A percentile compares a stretch with the other conserved stretches of the same genome.
Conservation (phyloP, 2,797 vertebrate species). For the Taeniopygia guttata region DNA sequence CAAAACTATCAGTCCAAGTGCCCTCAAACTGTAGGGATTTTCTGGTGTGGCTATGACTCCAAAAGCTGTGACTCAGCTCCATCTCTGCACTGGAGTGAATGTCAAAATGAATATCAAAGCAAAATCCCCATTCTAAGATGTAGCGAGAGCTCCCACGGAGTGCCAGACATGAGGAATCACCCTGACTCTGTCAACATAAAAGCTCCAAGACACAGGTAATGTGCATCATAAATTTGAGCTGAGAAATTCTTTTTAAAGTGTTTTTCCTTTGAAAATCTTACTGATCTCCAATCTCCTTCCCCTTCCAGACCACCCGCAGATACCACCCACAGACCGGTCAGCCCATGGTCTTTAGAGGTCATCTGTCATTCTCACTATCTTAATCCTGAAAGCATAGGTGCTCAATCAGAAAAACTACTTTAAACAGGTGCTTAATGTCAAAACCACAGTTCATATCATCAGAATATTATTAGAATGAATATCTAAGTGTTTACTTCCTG, state of each 20-base stretch:
- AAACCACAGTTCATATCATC: not conserved
- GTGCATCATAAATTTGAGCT: not conserved
- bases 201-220: slow-evolving; percentile 14
- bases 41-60: not conserved
- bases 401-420: not conserved
- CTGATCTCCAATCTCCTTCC: not conserved
- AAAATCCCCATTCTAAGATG: not conserved
- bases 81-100: not conserved
- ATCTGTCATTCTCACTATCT: not conserved
- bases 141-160: not conserved
- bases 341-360: not conserved
- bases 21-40: not conserved
- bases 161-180: not conserved
- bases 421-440: not conserved
- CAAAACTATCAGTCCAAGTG: slow-evolving; percentile 7
- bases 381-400: not conserved
- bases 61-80: slow-evolving; percentile 10
- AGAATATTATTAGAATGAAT: not conserved
- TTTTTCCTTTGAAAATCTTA: slow-evolving; percentile 27
- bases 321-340: not conserved
- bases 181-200: not conserved
- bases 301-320: not conserved
- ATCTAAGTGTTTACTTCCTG: not conserved
- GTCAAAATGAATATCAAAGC: not conserved
- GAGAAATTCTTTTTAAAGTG: not conserved